phyloP scores from a whole-genome alignment of 1,140 invertebrate species.

The Brachionus paranguensis region DNA sequence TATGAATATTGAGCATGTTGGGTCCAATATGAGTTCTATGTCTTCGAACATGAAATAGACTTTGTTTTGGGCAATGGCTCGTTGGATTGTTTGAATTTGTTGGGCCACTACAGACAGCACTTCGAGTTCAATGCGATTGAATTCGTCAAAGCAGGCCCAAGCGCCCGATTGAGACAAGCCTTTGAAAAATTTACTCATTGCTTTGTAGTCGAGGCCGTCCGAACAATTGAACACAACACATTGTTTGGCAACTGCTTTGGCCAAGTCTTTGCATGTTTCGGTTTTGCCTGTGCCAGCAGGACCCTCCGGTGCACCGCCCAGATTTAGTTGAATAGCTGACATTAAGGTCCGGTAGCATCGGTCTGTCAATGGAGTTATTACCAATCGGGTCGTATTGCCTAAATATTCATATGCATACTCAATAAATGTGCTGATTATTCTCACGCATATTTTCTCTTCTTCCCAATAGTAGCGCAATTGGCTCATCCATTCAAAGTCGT shows the following conservation, averaged over 20 bases:
- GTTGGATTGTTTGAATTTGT: constrained; percentile 61
- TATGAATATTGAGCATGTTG: constrained; percentile 56
- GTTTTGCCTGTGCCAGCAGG: constrained; percentile 64
- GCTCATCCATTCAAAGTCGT: constrained; percentile 85
- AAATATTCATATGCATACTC: constrained; percentile 67
- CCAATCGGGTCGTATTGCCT: constrained; percentile 51
- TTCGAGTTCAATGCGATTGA: constrained; percentile 71
- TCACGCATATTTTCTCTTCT: constrained; percentile 56
- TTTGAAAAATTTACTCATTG: constrained; percentile 58
- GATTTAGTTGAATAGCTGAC: constrained; percentile 56
- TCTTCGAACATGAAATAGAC: constrained; percentile 55
- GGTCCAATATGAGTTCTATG: constrained; percentile 52
- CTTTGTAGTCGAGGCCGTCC: constrained; percentile 56
- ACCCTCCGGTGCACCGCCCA: constrained; percentile 56
- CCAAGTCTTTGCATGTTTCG: constrained; percentile 66
- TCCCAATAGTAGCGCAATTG: constrained; percentile 92
- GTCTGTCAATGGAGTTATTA: constrained; percentile 55
- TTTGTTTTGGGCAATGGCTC: constrained; percentile 47
- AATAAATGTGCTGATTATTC: constrained; percentile 45
- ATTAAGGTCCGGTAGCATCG: constrained; percentile 56
- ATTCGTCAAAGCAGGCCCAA: constrained; percentile 58
- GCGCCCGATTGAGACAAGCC: constrained; percentile 56
- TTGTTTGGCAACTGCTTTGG: constrained; percentile 57
- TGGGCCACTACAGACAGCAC: constrained; percentile 72
- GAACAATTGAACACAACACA: constrained; percentile 58